Evolutionary conservation across 1,140 invertebrate genomes (phyloP), one percentile per base, ranked within the genome.

Genomic region (Callitettix versicolor): DNA sequence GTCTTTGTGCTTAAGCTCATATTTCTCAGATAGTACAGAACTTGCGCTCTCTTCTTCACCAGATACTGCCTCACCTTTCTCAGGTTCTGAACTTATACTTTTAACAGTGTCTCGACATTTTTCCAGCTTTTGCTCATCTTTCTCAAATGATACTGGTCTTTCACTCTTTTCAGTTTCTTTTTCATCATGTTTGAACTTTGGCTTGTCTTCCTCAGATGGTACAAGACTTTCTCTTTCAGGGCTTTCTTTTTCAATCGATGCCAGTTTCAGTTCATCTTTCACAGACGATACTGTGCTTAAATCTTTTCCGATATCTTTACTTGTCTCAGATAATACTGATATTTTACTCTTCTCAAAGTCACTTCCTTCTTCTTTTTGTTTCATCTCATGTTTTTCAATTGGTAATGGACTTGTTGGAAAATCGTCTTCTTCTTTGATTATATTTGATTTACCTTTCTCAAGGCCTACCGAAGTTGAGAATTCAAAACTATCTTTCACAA

Each of bases 141-240:
- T 40, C 12, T 38, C 36, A 41, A 17, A 17, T 3, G 50, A 36
- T 12, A 52, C 50, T 18, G 50, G 50, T 9, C 50, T 52, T 38
- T 14, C 17, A 6, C 30, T 40, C 20, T 36, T 11, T 15, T 15
- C 6, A 38, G 22, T 50, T 3, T 9, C 21, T 9, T 9, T 11
- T 30, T 17, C 30, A 9, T 33, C 18, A 7, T 12, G 22, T 42
- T 42, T 42, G 5, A 15, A 14, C 20, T 14, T 15, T 42, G 40
- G 40, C 20, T 6, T 18, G 20, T 43, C 6, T 14, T 43, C 5
- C 15, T 20, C 43, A 46, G 17, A 3, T 18, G 43, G 43, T 20
- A 46, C 43, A 7, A 18, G 43, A 14, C 43, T 46, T 18, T 7
- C 9, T 30, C 3, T 30, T 30, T 4, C 22, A 42, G 7, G n/a